These are phyloP conservation scores for Paralichthys olivaceus DNA, from an alignment of 2,113 vertebrate genomes.

Conservation along the genomic window DNA sequence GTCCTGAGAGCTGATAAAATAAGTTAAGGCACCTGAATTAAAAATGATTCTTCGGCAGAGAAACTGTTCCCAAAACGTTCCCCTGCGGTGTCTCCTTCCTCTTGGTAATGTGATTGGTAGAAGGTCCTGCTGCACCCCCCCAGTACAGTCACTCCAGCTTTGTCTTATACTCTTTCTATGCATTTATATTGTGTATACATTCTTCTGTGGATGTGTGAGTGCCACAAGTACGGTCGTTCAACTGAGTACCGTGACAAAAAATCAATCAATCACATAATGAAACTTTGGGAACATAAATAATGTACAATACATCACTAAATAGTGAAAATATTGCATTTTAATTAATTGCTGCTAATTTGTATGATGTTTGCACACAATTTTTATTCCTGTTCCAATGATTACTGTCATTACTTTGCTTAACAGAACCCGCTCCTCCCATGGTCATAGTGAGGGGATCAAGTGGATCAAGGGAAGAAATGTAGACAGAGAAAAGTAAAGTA, in stretches of 20 bases:
- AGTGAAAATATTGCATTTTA: too few relatives aligned
- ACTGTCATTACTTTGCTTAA: too few relatives aligned
- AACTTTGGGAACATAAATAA: too few relatives aligned
- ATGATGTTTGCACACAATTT: too few relatives aligned
- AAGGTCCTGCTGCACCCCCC: constrained; percentile 14
- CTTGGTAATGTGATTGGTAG: constrained; percentile 41
- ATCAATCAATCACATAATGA: neutral
- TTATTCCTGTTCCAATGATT: too few relatives aligned
- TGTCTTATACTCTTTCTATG: constrained; percentile 19
- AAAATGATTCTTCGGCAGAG: constrained; percentile 65
- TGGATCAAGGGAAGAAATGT: too few relatives aligned
- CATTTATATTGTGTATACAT: neutral
- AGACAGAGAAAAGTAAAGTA: too few relatives aligned
- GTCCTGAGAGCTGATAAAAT: constrained; percentile 70
- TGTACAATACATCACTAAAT: neutral
- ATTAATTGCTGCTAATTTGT: too few relatives aligned
- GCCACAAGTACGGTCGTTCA: neutral
- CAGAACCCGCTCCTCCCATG: too few relatives aligned
- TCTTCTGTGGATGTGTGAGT: neutral
- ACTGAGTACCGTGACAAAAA: too few relatives aligned
- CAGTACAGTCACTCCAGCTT: neutral
- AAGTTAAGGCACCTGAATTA: constrained; percentile 75
- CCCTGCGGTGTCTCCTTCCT: constrained; percentile 43
- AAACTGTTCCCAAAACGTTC: constrained; percentile 49
- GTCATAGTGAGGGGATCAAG: too few relatives aligned